Percentiles rank a stretch among this genome's conserved stretches.
phyloP scores from a whole-genome alignment of 2,113 vertebrate species.

The Galeopterus variegatus region DNA sequence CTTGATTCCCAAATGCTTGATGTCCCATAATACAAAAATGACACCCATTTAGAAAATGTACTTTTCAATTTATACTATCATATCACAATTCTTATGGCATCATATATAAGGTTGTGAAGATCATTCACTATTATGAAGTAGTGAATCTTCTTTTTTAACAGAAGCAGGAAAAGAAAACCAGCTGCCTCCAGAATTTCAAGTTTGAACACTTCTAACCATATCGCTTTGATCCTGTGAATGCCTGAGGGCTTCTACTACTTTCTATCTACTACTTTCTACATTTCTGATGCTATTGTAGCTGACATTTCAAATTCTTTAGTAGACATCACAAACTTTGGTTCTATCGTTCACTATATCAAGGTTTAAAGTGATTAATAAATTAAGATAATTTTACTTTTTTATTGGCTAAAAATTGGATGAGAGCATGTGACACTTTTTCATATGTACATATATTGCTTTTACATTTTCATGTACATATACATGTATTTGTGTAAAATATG shows the following conservation, averaged over 20 bases:
- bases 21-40: background rate
- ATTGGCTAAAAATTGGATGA: background rate
- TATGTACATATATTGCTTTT: background rate
- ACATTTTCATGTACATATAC: background rate
- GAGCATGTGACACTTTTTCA: background rate
- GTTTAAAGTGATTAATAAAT: background rate
- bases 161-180: background rate
- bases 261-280: background rate
- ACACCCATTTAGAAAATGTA: background rate
- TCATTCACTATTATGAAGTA: background rate
- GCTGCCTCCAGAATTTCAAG: background rate
- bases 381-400: background rate
- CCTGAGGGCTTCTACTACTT: background rate
- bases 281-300: background rate
- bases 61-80: background rate
- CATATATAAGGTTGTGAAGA: background rate
- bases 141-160: background rate
- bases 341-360: background rate
- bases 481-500: background rate
- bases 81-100: background rate
- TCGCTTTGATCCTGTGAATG: slow-evolving; percentile 30
- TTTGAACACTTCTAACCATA: background rate
- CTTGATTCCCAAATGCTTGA: background rate
- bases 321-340: background rate
- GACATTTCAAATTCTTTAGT: background rate